phyloP scores from a whole-genome alignment of 2,797 vertebrate genomes.

The Pachyuromys duprasi region DNA sequence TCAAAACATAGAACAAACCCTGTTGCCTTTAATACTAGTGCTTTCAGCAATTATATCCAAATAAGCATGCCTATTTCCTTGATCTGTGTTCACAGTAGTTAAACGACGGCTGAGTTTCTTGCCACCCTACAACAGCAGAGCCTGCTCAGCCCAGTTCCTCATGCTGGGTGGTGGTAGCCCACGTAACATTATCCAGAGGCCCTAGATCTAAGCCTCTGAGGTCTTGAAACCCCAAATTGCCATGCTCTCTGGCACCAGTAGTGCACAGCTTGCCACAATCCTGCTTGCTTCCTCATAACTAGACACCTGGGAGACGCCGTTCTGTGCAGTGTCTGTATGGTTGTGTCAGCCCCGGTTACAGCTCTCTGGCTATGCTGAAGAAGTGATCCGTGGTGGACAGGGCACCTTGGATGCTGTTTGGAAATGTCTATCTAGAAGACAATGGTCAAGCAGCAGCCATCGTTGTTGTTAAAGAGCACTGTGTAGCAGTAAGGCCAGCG shows the following conservation, averaged over 20 bases:
- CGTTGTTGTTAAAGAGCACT: constrained; percentile 96
- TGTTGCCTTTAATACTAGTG: constrained; percentile 87
- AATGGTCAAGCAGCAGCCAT: constrained; percentile 93
- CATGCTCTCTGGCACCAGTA: constrained; percentile 98
- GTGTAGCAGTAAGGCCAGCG: constrained; percentile 97
- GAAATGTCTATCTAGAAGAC: constrained; percentile 97
- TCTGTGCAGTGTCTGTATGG: constrained; percentile 96
- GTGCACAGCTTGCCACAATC: constrained; percentile 99
- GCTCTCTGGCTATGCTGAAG: constrained; percentile 98
- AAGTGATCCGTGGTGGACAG: constrained; percentile 98
- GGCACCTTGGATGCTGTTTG: constrained; percentile 97
- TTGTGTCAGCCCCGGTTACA: constrained; percentile 95
- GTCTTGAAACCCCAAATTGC: constrained; percentile 99
- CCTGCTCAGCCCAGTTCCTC: constrained; percentile 80
- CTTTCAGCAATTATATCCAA: constrained; percentile 85
- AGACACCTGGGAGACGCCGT: constrained; percentile 99
- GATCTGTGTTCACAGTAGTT: constrained; percentile 89
- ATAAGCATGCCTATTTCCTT: constrained; percentile 76
- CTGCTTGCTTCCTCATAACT: constrained; percentile 95
- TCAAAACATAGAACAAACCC: constrained; percentile 72
- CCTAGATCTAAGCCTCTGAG: constrained; percentile 97
- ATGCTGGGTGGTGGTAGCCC: constrained; percentile 84
- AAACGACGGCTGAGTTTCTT: constrained; percentile 83
- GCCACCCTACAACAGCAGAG: constrained; percentile 80
- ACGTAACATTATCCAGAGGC: constrained; percentile 96